These are phyloP conservation scores for Bombyx mori DNA, from an alignment of 1,140 invertebrate species.

Conservation along the genomic window DNA sequence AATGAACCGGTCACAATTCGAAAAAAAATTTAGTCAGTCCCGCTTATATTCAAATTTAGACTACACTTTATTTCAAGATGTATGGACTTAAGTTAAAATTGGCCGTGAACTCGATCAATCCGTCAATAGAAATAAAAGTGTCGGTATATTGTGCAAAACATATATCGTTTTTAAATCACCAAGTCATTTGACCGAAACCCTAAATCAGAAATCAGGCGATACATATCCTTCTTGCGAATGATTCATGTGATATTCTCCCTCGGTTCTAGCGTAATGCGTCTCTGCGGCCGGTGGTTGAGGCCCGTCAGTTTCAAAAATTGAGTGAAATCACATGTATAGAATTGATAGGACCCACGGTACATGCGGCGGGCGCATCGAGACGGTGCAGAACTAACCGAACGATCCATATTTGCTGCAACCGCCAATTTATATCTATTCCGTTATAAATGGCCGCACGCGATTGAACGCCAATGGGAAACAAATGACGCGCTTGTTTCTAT, in stretches of 20 bases:
- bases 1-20: no score
- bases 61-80: no score
- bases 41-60: no score
- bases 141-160: background rate
- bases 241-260: constrained; percentile 8
- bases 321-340: constrained; percentile 66
- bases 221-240: background rate
- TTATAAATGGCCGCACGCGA: constrained; percentile 53
- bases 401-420: constrained; percentile 49
- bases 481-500: constrained; percentile 44
- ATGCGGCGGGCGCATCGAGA: constrained; percentile 23
- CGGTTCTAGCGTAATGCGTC: constrained; percentile 47
- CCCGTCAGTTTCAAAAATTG: constrained; percentile 67
- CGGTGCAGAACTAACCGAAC: constrained; percentile 33
- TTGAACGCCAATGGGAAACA: constrained; percentile 56
- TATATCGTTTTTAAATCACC: background rate
- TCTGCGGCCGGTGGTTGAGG: constrained; percentile 43
- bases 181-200: background rate
- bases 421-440: constrained; percentile 59
- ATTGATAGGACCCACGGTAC: constrained; percentile 49
- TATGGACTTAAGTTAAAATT: no score
- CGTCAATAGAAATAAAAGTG: no score
- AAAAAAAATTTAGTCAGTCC: no score
- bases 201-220: background rate
- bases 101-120: no score